phyloP scores from a whole-genome alignment of 2,888 invertebrate species.

The Philopedon plagiatum region DNA sequence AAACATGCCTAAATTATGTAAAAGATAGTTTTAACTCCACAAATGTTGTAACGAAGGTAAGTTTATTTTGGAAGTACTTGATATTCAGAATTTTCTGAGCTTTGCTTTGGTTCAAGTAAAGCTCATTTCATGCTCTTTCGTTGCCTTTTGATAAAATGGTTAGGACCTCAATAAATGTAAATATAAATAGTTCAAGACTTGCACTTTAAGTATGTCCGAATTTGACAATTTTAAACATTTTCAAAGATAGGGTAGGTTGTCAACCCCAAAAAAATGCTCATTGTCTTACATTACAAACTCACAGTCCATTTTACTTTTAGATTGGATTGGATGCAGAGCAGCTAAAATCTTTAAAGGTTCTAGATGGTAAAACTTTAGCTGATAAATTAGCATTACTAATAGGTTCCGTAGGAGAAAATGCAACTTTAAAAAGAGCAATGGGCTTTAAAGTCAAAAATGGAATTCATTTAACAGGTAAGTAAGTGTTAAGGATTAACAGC shows the following conservation, averaged over 20 bases:
- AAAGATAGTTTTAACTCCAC: constrained; percentile 66
- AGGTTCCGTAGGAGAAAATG: constrained; percentile 93
- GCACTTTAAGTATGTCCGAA: no score
- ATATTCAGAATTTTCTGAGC: not conserved
- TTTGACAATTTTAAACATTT: no score
- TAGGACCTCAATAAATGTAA: no score
- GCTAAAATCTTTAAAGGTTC: constrained; percentile 74
- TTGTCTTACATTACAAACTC: no score
- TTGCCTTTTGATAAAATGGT: no score
- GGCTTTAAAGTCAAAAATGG: constrained; percentile 74
- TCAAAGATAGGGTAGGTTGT: no score
- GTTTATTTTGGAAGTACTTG: constrained; percentile 1
- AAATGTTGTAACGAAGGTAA: constrained; percentile 63
- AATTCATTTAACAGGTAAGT: constrained; percentile 37
- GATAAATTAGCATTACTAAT: constrained; percentile 90
- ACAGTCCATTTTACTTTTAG: constrained; percentile 57
- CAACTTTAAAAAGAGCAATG: constrained; percentile 83
- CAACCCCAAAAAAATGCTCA: no score
- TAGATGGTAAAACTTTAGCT: constrained; percentile 80
- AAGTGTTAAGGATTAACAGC: no score
- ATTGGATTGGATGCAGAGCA: constrained; percentile 78
- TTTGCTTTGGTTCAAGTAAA: no score
- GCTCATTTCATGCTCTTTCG: no score
- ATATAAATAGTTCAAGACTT: no score
- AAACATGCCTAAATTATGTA: constrained; percentile 78